Conservation (phyloP, 2,888 invertebrate genomes). For the Sinopyrophorus schimmeli region DNA sequence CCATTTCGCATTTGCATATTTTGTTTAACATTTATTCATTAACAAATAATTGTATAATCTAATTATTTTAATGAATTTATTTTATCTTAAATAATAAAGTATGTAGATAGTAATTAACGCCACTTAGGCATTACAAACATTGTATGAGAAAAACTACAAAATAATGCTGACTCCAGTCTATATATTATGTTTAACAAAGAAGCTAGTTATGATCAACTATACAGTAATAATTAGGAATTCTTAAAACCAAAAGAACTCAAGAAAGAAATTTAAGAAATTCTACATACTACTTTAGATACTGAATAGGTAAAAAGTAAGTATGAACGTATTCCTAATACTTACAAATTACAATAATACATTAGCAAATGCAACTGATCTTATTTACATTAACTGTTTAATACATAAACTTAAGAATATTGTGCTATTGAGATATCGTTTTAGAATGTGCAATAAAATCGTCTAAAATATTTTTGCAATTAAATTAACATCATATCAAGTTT, state of each 20-base stretch:
- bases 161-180: conserved; percentile 22
- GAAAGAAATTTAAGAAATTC: conserved; percentile 28
- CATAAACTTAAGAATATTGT: conserved; percentile 6
- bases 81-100: too few relatives aligned
- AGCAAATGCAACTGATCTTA: conserved; percentile 21
- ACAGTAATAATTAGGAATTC: conserved; percentile 22
- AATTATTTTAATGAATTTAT: too few relatives aligned
- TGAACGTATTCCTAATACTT: conserved; percentile 22
- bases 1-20: too few relatives aligned
- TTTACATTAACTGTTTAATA: conserved; percentile 15
- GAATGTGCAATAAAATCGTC: conserved; percentile 5
- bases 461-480: conserved; percentile 9
- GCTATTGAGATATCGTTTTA: too few relatives aligned
- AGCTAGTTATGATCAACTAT: conserved; percentile 17
- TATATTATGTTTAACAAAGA: conserved; percentile 19
- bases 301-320: conserved; percentile 33
- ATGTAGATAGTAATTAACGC: too few relatives aligned
- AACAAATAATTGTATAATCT: too few relatives aligned
- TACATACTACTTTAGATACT: conserved; percentile 32
- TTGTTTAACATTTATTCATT: too few relatives aligned
- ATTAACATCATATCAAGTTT: too few relatives aligned
- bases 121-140: too few relatives aligned
- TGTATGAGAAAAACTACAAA: conserved; percentile 11
- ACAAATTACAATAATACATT: conserved; percentile 12
- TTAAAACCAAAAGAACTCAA: conserved; percentile 29